Conservation (phyloP, 2,888 invertebrate species). For the Baccha elongata region DNA sequence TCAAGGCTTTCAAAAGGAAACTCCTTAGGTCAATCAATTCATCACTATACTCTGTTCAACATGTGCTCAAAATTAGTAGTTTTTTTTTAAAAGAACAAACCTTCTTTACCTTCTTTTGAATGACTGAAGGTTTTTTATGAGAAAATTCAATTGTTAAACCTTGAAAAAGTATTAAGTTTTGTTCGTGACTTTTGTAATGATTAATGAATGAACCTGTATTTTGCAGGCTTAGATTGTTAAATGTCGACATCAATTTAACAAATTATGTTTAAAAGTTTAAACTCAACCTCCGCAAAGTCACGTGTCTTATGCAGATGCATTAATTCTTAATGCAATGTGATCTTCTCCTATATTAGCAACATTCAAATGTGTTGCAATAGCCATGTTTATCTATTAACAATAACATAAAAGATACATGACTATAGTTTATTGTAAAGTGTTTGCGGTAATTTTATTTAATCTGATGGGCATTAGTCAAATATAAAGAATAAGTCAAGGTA, state of each 20-base stretch:
- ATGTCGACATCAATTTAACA: constrained; percentile 21
- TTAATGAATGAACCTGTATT: constrained; percentile 1
- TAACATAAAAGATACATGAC: constrained; percentile 22
- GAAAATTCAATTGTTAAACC: constrained; percentile 3
- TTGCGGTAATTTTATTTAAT: neutral
- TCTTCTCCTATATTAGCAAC: constrained; percentile 10
- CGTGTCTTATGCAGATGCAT: constrained; percentile 43
- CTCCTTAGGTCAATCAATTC: no score
- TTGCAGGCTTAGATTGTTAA: constrained; percentile 12
- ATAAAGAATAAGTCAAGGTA: constrained; percentile 20
- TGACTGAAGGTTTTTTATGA: no score
- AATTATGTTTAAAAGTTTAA: constrained; percentile 1
- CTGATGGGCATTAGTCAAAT: constrained; percentile 8
- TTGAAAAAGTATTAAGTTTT: constrained; percentile 23
- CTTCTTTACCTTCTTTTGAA: no score
- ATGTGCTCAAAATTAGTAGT: no score
- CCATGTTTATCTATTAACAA: constrained; percentile 9
- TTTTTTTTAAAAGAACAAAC: no score
- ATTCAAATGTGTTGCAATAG: constrained; percentile 13
- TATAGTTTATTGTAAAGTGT: neutral
- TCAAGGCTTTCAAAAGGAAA: no score
- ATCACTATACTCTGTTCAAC: no score
- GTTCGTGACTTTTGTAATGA: constrained; percentile 23
- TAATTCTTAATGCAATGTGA: constrained; percentile 17
- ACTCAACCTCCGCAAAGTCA: constrained; percentile 43